Conservation (phyloP, 2,797 vertebrate genomes). For the Glyptemys insculpta region DNA sequence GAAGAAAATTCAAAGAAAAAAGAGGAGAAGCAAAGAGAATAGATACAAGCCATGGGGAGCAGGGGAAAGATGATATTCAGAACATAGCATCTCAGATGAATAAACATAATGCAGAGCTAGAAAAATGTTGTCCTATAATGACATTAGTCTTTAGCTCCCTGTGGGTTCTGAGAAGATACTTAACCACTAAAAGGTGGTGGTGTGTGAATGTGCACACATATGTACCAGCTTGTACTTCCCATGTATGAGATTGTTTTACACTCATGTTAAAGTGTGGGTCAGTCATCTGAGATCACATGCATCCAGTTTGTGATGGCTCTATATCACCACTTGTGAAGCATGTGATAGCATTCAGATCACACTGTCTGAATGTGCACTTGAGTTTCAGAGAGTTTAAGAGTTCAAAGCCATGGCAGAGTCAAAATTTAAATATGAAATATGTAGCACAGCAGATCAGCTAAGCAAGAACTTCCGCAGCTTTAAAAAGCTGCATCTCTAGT, state of each 20-base stretch:
- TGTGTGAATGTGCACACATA: neutral
- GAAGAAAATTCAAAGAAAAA: neutral
- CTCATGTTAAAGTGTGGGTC: neutral
- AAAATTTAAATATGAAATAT: neutral
- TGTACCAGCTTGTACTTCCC: neutral
- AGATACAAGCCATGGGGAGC: neutral
- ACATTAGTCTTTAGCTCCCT: neutral
- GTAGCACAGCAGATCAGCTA: slow-evolving; percentile 21
- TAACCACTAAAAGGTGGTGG: neutral
- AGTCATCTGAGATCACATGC: neutral
- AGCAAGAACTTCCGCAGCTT: neutral
- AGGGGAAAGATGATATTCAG: neutral
- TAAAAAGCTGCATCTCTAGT: neutral
- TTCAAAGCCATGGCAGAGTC: neutral
- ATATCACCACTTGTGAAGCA: neutral
- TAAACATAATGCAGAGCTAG: neutral
- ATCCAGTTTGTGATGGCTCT: neutral
- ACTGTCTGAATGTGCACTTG: neutral
- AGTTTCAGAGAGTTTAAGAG: neutral
- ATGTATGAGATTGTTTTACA: neutral
- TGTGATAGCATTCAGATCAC: neutral
- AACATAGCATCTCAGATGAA: neutral
- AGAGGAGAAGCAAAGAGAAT: neutral
- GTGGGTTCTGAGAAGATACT: neutral
- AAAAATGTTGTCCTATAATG: neutral